Percentiles rank a stretch among this genome's conserved stretches.
Evolutionary conservation across 2,888 invertebrate genomes (phyloP).

Genomic region (Caenorhabditis plicata): DNA sequence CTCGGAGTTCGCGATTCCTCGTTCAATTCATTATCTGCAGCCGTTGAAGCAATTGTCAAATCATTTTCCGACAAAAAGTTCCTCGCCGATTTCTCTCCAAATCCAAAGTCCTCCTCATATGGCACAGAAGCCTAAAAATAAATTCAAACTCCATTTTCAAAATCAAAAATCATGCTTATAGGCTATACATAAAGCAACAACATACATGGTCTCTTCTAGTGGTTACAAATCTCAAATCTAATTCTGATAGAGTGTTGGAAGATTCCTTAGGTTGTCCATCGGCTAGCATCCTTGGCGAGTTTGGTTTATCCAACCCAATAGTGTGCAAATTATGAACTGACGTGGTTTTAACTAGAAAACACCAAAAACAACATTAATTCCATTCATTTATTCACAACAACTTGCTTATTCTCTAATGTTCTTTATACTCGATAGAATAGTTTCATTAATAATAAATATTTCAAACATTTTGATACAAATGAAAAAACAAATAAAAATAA

Average conservation of each 20-base stretch:
- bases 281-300: neutral
- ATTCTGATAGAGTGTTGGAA: constrained; percentile 23
- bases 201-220: constrained; percentile 21
- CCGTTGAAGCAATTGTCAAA: constrained; percentile 8
- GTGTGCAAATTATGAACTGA: constrained; percentile 23
- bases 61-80: constrained; percentile 33
- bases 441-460: too few relatives aligned
- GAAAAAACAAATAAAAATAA: too few relatives aligned
- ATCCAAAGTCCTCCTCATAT: constrained; percentile 23
- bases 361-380: too few relatives aligned
- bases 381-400: too few relatives aligned
- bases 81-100: constrained; percentile 26
- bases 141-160: neutral
- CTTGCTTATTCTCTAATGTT: too few relatives aligned
- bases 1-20: constrained; percentile 25
- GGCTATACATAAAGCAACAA: neutral
- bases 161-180: neutral
- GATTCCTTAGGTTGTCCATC: constrained; percentile 4
- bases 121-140: neutral
- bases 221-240: constrained; percentile 34
- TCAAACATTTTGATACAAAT: too few relatives aligned
- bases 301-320: constrained; percentile 1
- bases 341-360: constrained; percentile 26
- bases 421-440: too few relatives aligned
- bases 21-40: too few relatives aligned